Evolutionary conservation across 2,797 vertebrate genomes (phyloP), one percentile per base, ranked within the genome.

Genomic region (Limosa lapponica): DNA sequence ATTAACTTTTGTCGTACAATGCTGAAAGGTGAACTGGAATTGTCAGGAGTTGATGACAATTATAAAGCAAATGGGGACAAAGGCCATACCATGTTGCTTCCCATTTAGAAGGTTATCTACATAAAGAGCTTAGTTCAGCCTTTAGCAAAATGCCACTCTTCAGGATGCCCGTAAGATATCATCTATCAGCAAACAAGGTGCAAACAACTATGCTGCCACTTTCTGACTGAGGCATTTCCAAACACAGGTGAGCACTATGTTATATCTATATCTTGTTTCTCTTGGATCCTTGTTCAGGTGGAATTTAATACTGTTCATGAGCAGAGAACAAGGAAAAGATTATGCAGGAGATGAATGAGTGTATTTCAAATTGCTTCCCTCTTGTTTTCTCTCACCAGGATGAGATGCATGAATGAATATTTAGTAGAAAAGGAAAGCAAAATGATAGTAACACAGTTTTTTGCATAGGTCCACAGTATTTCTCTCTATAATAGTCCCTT

Each of bases 351-450:
- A 85, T 52, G 44, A 79, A 95, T 91, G 20, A 77, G 7, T 3
- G 1, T 73, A 64, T 83, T 89, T 94, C 52, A 85, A 17, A 91
- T 78, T 58, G 9, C 36, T 88, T 72, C 41, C 18, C 30, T 85
- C 39, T 85, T 80, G n/a, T 85, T 93, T 93, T 69, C 16, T 86
- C 44, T 95, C 72, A 49, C 28, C 44, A 71, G 25, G 34, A 87
- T 83, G 52, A 85, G 28, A 70, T 49, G 59, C 39, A 44, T 77
- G 67, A 77, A 80, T 92, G 28, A 95, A 77, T 92, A 85, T 87
- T 80, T 80, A 93, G 46, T 59, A 80, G 74, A 89, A 91, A 37
- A 17, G 2, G 55, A 87, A 89, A 84, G 4, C 13, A 72, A 89
- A 79, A 79, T 65, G 27, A 57, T 69, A 75, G 27, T 11, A 92